Evolutionary conservation across 2,113 vertebrate species (phyloP).

Genomic region (Grantiella picta): DNA sequence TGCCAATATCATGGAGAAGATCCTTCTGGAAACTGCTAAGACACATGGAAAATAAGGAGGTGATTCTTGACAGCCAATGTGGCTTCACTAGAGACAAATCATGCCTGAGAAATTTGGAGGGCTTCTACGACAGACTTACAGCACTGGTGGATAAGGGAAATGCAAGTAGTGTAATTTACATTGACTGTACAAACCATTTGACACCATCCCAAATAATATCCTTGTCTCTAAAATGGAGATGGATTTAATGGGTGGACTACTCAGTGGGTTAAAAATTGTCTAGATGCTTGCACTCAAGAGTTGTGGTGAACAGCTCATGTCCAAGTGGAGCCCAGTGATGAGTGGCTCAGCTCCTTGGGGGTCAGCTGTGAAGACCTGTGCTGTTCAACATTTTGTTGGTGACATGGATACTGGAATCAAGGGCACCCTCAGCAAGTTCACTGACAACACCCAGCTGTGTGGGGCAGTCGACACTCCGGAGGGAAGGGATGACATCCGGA

Average conservation of each 20-base stretch:
- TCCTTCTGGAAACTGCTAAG: neutral
- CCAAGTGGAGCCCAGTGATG: rapidly evolving
- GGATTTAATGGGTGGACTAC: neutral
- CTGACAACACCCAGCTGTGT: rapidly evolving
- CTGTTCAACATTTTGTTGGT: neutral
- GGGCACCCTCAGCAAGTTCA: neutral
- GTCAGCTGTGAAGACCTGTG: neutral
- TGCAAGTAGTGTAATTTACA: rapidly evolving
- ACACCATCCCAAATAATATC: too few relatives aligned
- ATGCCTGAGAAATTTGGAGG: too few relatives aligned
- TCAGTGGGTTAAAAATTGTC: neutral
- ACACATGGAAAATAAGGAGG: neutral
- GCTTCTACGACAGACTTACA: neutral
- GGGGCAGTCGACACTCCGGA: neutral
- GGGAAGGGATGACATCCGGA: neutral
- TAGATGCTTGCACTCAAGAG: neutral
- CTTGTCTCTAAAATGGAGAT: neutral
- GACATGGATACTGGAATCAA: neutral
- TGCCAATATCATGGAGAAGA: rapidly evolving
- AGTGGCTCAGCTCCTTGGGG: neutral
- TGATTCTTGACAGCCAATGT: neutral
- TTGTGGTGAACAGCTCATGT: neutral
- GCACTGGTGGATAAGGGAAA: neutral
- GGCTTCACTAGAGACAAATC: neutral
- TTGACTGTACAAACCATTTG: neutral